These are phyloP conservation scores for Hippoglossus hippoglossus DNA, from an alignment of 2,797 vertebrate species.

Conservation along the genomic window DNA sequence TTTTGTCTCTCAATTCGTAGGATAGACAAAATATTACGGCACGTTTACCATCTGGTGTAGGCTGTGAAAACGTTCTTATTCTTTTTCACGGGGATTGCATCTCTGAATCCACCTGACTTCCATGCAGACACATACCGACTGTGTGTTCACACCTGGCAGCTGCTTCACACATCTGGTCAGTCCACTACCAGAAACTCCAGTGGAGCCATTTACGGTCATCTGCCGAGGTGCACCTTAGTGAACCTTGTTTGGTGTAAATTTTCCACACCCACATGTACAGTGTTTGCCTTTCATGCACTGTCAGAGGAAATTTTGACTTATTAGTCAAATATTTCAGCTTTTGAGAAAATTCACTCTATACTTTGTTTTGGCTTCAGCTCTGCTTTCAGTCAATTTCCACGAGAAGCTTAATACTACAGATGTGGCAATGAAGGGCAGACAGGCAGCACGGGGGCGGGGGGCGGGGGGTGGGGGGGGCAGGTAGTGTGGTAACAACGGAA, in stretches of 20 bases:
- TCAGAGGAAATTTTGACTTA: too few relatives aligned
- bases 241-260: neutral
- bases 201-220: conserved; percentile 15
- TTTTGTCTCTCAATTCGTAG: conserved; percentile 25
- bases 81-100: neutral
- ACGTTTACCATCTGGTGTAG: conserved; percentile 31
- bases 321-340: too few relatives aligned
- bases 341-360: too few relatives aligned
- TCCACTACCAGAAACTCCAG: conserved; percentile 3
- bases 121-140: neutral
- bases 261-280: neutral
- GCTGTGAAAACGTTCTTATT: neutral
- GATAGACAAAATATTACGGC: conserved; percentile 16
- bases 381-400: too few relatives aligned
- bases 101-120: neutral
- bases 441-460: too few relatives aligned
- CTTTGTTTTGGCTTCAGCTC: too few relatives aligned
- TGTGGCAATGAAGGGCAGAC: too few relatives aligned
- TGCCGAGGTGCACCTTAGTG: neutral
- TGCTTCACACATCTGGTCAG: conserved; percentile 28
- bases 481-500: too few relatives aligned
- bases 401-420: too few relatives aligned
- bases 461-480: too few relatives aligned
- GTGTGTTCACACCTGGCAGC: conserved; percentile 26
- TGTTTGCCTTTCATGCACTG: neutral